Evolutionary conservation across 2,888 invertebrate genomes (phyloP), one percentile per base, ranked within the genome.

Genomic region (Apantesis nais): DNA sequence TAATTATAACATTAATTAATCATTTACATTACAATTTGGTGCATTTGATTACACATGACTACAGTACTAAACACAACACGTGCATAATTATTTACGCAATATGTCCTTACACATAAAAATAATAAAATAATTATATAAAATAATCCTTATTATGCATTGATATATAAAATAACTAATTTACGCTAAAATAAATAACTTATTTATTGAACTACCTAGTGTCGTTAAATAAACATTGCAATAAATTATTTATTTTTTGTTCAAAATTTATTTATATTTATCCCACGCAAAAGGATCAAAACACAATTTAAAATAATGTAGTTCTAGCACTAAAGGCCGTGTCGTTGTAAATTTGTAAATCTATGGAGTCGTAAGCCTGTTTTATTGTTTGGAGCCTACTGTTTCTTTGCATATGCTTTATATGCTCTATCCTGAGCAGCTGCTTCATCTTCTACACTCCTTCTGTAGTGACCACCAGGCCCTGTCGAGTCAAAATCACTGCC

Each of bases 341-440:
- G 90, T 90, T 88, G 89, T 90, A 87, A 85, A 84, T 88, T 82
- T 82, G 82, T 82, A 81, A 83, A 86, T 86, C 76, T 89, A 90
- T 88, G 82, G 92, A 93, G 93, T 94, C 94, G 92, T 91, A 91
- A 90, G 87, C 81, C 70, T 75, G 70, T 65, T 82, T 73, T 84
- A 66, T 79, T 67, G 48, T 73, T 73, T 75, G 77, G 73, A 74
- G 78, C 76, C 72, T 92, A 93, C 81, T 93, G 94, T 74, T 91
- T 90, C 77, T 89, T 88, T 61, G 92, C 90, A 78, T 96, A 95
- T 62, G 96, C 96, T 78, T 95, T 95, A 84, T 96, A 96, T 34
- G 96, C 96, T 84, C 96, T 96, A 67, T 96, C 96, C 80, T 96
- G 96, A 82, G 96, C 96, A 61, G 96, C 94, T 69, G 96, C 96